Base-by-base conservation (phyloP, 2,888 invertebrate species). In the Timandra comae region DNA sequence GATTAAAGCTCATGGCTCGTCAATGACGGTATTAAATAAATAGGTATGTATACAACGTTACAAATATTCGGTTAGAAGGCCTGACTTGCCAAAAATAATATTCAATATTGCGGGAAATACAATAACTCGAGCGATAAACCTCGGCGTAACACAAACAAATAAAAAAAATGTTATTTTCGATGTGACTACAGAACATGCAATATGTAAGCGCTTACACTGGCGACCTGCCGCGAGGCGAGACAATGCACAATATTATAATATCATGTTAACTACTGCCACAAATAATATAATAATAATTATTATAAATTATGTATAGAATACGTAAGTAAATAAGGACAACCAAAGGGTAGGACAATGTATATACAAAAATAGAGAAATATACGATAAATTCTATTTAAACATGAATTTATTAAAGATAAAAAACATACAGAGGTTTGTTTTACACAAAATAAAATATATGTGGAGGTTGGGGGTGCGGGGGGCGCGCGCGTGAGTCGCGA, bases 401-500 rank as follows among this genome's bases (percentile, higher is more conserved):
- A 80, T 82, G 81, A 82, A 75, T 85, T 85, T 85, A 84, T 85
- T 85, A 79, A 81, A 80, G 79, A 75, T 78, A 69, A 75, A 80
- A 84, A 85, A 81, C 82, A 84, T 85, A 85, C 84, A 85, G 74
- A 79, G 75, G 66, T 68, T 75, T 71, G 71, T 76, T 78, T 80
- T 84, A 82, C 80, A 82, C 79, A 82, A 84, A 85, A 84, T 82
- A 79, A 78, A 80, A 81, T 79, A 82, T 84, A 78, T 74, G 75
- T 80, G 82, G 77, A 80, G 79, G 80, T 72, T 68, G 53, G 52
- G 52, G 58, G 63, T 52, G 56, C 60, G 45, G 57, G 63, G 65
- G 56, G 63, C 51, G 60, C 63, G 44, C 61, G 36, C 55, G 63
- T 53, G 52, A 62, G 63, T 66, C 61, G 63, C 59, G 45, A 55